phyloP scores from a whole-genome alignment of 1,140 invertebrate genomes.

The Doryteuthis pealeii region DNA sequence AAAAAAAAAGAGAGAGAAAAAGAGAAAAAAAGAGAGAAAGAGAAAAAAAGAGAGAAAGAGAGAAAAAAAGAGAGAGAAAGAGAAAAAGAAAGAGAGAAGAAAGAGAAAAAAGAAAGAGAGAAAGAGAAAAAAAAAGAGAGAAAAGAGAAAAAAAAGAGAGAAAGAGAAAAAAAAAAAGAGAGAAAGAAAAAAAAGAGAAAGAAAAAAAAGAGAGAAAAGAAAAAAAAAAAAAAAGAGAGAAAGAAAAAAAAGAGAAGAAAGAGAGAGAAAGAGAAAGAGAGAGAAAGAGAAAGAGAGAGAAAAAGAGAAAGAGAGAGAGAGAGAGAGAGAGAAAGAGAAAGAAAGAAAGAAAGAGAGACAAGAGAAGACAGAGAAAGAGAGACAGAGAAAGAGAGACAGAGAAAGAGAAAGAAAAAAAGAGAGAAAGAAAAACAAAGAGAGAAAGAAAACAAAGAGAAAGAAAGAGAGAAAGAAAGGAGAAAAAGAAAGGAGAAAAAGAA shows the following conservation, averaged over 20 bases:
- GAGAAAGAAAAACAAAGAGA: too few relatives aligned
- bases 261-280: conserved; percentile 7
- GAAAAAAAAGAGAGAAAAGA: conserved; percentile 16
- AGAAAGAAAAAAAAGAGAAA: not conserved
- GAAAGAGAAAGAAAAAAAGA: too few relatives aligned
- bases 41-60: conserved; percentile 6
- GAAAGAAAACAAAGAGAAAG: conserved; percentile 16
- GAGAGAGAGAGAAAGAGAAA: not conserved
- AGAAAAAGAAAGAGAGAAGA: not conserved
- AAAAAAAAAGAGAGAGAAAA: conserved; percentile 7
- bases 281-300: not conserved
- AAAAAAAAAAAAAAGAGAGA: conserved; percentile 17
- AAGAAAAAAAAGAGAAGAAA: conserved; percentile 2
- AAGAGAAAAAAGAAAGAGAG: conserved; percentile 15
- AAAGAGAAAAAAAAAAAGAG: conserved; percentile 9
- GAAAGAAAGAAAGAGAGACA: too few relatives aligned
- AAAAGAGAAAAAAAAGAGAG: conserved; percentile 12
- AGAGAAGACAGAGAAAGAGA: too few relatives aligned
- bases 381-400: too few relatives aligned
- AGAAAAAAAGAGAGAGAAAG: not conserved
- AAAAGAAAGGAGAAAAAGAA: conserved; percentile 21
- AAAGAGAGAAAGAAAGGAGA: conserved; percentile 12
- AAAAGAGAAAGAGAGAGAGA: conserved; percentile 15
- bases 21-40: conserved; percentile 14
- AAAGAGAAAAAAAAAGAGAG: conserved; percentile 13